These are phyloP conservation scores for Dermolepida albohirtum DNA, from an alignment of 2,888 invertebrate genomes.

Conservation along the genomic window DNA sequence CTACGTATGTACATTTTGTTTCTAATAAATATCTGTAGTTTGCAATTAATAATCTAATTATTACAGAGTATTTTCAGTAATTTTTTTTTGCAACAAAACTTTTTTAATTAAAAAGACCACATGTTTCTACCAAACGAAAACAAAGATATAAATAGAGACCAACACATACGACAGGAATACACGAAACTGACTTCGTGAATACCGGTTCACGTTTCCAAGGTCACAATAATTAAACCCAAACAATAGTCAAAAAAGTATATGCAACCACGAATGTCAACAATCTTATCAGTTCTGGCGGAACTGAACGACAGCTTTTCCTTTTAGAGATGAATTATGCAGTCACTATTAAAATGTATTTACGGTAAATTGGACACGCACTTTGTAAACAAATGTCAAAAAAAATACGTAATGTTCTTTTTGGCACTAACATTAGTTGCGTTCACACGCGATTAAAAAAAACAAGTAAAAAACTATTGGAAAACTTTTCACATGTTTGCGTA, in stretches of 20 bases:
- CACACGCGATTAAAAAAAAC: not conserved
- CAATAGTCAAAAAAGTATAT: conserved; percentile 22
- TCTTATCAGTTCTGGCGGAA: conserved; percentile 18
- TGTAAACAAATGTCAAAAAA: no score
- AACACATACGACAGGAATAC: conserved; percentile 17
- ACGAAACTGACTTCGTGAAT: conserved; percentile 19
- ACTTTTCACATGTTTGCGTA: conserved; percentile 13
- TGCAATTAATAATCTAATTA: no score
- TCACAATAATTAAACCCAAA: conserved; percentile 26
- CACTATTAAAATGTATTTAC: no score
- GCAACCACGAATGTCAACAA: conserved; percentile 8
- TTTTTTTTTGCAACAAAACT: no score
- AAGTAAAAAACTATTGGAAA: not conserved
- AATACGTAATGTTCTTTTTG: no score
- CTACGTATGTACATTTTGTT: no score
- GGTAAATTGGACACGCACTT: no score
- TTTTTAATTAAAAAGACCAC: not conserved
- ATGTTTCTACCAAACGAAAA: conserved; percentile 15
- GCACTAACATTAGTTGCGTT: not conserved
- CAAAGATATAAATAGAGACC: conserved; percentile 25
- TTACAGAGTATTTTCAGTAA: no score
- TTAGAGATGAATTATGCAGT: no score
- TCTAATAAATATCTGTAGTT: no score
- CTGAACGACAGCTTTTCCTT: not conserved
- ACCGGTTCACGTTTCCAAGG: conserved; percentile 29